Evolutionary conservation across 2,888 invertebrate genomes (phyloP).

Genomic region (Dermolepida albohirtum): DNA sequence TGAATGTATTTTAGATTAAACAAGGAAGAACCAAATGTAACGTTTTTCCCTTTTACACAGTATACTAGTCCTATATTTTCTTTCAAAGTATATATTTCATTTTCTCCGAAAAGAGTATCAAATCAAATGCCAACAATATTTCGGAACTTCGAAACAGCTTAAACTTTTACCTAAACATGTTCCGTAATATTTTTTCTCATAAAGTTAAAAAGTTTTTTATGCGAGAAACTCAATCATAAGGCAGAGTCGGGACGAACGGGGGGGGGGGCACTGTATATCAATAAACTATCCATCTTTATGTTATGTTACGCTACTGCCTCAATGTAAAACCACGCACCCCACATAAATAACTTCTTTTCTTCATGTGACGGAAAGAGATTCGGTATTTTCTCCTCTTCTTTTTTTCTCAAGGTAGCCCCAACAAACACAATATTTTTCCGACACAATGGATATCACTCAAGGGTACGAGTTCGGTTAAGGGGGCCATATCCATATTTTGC

Average conservation of each 20-base stretch:
- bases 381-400: constrained; percentile 6
- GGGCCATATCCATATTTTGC: not conserved
- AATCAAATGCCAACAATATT: constrained; percentile 1
- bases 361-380: constrained; percentile 24
- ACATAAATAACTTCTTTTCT: constrained; percentile 36
- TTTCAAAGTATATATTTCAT: too few relatives aligned
- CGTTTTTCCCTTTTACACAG: too few relatives aligned
- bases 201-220: constrained; percentile 16
- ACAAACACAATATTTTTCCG: constrained; percentile 11
- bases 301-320: constrained; percentile 14
- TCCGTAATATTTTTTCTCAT: not conserved
- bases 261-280: constrained; percentile 13
- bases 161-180: constrained; percentile 13
- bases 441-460: constrained; percentile 17
- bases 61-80: too few relatives aligned
- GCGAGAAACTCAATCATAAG: constrained; percentile 14
- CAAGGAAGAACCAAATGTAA: too few relatives aligned
- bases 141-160: constrained; percentile 12
- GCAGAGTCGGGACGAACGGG: not conserved
- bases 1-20: too few relatives aligned
- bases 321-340: constrained; percentile 21
- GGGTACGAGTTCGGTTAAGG: not conserved
- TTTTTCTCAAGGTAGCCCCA: not conserved
- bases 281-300: constrained; percentile 29
- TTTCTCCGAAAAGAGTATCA: too few relatives aligned